Base-by-base conservation (phyloP, 1,140 invertebrate genomes). In the Gonioctena quinquepunctata region DNA sequence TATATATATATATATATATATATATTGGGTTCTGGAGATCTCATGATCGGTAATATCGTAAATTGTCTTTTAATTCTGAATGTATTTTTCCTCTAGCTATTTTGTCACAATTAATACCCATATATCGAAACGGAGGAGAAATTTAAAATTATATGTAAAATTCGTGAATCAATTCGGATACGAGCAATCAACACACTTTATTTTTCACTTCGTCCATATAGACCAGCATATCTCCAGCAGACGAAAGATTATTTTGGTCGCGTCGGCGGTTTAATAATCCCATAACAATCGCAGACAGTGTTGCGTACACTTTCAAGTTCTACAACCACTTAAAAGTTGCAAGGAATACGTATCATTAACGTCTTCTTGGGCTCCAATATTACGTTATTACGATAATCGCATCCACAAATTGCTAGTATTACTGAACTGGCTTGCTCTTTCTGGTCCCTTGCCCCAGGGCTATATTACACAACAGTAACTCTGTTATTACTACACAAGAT, bases 341-440 rank as follows among this genome's bases (percentile, higher is more conserved):
- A 8, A 23, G 48, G 26, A 50, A 64, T 61, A 64, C 65, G 60
- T 72, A 62, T 72, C 69, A 72, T 69, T 72, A 72, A 42, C 33
- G 67, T 65, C 63, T 64, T 66, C 66, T 60, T 57, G 66, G 71
- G 71, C 71, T 66, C 66, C 67, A 66, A 71, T 72, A 72, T 72
- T 72, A 72, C 71, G 71, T 72, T 72, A 72, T 72, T 72, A 72
- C 68, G 66, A 72, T 72, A 72, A 72, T 72, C 56, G 67, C 65
- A 49, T 62, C 71, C 67, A 66, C 67, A 72, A 72, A 72, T 72
- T 72, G 71, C 71, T 26, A 66, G 28, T 60, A 72, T 72, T 72
- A 72, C 71, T 60, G 71, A 59, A 66, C 71, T 62, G 71, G 62
- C 33, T 56, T 22, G 60, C 42, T 69, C 68, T 60, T 54, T 60